A percentile compares a stretch with the other conserved stretches of the same genome.
phyloP scores from a whole-genome alignment of 2,888 invertebrate genomes.

The Eupithecia inturbata region DNA sequence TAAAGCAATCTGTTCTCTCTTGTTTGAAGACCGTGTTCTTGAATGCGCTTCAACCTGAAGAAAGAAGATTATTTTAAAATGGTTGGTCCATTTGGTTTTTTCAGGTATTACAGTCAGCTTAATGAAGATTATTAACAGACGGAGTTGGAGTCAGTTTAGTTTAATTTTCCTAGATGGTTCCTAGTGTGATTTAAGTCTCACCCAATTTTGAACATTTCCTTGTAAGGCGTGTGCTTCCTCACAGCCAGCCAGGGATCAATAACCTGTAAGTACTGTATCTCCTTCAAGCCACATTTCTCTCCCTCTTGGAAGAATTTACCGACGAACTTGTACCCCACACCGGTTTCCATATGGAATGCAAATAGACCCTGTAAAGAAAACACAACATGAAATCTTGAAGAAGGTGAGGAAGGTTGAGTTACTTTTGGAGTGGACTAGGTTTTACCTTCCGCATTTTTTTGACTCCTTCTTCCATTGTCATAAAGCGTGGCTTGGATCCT shows the following conservation, averaged over 20 bases:
- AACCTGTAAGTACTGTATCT: constrained; percentile 86
- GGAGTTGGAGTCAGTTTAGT: not conserved
- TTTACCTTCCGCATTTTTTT: constrained; percentile 78
- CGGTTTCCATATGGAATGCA: constrained; percentile 87
- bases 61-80: not conserved
- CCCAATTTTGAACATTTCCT: constrained; percentile 87
- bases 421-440: not conserved
- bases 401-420: not conserved
- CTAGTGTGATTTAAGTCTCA: constrained; percentile 48
- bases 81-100: no score
- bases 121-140: no score
- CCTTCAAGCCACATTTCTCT: constrained; percentile 88
- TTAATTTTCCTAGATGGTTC: no score
- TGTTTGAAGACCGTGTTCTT: constrained; percentile 83
- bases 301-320: constrained; percentile 87
- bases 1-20: constrained; percentile 85
- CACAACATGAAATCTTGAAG: not conserved
- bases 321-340: constrained; percentile 87
- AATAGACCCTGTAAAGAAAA: constrained; percentile 78
- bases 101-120: no score
- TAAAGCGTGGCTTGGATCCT: constrained; percentile 83
- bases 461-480: constrained; percentile 86
- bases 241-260: constrained; percentile 86
- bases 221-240: constrained; percentile 85
- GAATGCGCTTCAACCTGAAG: constrained; percentile 71